A percentile compares a stretch with the other conserved stretches of the same genome.
These are phyloP conservation scores for Lanius collurio DNA, from an alignment of 2,113 vertebrate genomes.

Conservation along the genomic window DNA sequence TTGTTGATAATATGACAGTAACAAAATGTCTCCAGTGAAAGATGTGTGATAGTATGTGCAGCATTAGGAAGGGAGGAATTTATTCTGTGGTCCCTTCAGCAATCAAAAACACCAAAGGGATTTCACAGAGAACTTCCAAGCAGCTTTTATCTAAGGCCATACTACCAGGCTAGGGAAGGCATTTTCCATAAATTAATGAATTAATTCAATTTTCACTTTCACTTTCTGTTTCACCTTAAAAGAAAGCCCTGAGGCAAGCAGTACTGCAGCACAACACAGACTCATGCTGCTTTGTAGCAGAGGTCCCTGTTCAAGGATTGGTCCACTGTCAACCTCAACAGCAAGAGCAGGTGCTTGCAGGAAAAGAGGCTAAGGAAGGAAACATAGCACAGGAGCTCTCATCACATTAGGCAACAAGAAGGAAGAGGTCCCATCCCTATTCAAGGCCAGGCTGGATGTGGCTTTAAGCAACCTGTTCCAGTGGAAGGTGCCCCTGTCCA, in stretches of 20 bases:
- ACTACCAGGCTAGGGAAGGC: not conserved
- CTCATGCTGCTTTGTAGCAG: not conserved
- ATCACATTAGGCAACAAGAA: not conserved
- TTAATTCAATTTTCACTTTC: not conserved
- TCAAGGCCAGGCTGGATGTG: not conserved
- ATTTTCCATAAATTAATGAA: constrained; percentile 4
- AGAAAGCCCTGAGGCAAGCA: not conserved
- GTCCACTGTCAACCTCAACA: not conserved
- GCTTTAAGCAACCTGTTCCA: not conserved
- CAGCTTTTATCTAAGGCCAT: not conserved
- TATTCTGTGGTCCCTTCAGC: not conserved
- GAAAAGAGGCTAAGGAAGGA: not conserved
- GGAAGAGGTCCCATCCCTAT: not conserved
- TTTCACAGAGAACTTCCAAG: constrained; percentile 14
- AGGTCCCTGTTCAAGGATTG: not conserved
- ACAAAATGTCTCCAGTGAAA: not conserved
- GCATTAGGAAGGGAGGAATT: not conserved
- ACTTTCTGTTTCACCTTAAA: constrained; percentile 18
- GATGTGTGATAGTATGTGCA: rapidly evolving
- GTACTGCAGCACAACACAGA: not conserved
- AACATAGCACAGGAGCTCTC: not conserved
- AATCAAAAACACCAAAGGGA: not conserved
- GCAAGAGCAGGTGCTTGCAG: not conserved
- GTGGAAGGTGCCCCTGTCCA: not conserved
- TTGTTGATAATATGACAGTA: not conserved